Conservation (phyloP, 2,888 invertebrate genomes). For the Seira musarum region DNA sequence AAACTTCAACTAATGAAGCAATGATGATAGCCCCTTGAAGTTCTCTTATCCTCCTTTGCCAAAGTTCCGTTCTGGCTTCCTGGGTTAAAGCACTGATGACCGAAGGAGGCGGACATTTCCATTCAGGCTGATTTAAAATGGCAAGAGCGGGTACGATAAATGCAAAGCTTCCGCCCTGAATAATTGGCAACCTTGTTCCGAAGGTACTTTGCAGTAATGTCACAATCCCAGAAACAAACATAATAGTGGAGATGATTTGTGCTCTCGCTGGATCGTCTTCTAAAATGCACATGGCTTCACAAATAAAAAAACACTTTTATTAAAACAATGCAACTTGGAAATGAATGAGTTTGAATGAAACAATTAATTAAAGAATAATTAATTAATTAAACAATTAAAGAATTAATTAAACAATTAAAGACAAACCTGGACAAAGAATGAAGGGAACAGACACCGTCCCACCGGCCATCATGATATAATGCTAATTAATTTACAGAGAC, state of each 20-base stretch:
- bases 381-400: no score
- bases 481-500: constrained; percentile 76
- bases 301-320: no score
- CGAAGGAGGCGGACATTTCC: constrained; percentile 76
- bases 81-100: constrained; percentile 76
- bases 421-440: constrained; percentile 84
- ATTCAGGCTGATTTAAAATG: constrained; percentile 80
- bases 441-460: constrained; percentile 88
- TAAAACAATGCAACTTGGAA: no score
- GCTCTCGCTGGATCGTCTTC: constrained; percentile 83
- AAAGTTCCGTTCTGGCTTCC: constrained; percentile 77
- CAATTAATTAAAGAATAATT: no score
- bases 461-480: constrained; percentile 89
- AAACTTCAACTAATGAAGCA: constrained; percentile 82
- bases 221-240: constrained; percentile 85
- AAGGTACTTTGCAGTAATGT: constrained; percentile 83
- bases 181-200: constrained; percentile 77
- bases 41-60: constrained; percentile 85
- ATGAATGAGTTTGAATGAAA: no score
- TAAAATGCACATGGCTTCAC: constrained; percentile 85
- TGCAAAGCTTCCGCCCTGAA: constrained; percentile 81
- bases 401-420: no score
- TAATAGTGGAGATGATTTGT: constrained; percentile 86
- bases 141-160: constrained; percentile 86
- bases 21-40: constrained; percentile 88